These are phyloP conservation scores for Phrynocephalus vlangalii DNA, from an alignment of 2,797 vertebrate genomes.

Conservation along the genomic window DNA sequence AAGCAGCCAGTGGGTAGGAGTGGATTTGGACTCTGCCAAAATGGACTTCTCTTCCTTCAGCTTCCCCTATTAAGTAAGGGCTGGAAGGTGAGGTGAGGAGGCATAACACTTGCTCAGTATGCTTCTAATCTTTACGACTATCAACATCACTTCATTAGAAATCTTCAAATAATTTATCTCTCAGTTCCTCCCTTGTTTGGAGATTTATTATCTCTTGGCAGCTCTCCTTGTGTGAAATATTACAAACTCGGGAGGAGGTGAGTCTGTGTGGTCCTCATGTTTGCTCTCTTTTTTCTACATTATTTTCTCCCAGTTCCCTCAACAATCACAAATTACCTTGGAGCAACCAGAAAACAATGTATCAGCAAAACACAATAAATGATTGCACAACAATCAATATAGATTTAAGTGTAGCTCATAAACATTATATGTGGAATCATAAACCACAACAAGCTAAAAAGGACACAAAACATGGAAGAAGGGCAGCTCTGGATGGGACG, in stretches of 20 bases:
- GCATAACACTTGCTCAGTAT: not conserved
- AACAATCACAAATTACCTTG: slow-evolving; percentile 6
- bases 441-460: slow-evolving; percentile 7
- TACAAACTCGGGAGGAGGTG: not conserved
- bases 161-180: not conserved
- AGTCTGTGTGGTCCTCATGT: not conserved
- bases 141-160: slow-evolving; percentile 5
- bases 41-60: not conserved
- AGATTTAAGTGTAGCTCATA: not conserved
- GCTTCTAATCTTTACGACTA: not conserved
- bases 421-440: slow-evolving; percentile 4
- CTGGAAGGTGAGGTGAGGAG: not conserved
- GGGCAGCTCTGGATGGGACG: not conserved
- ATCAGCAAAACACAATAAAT: slow-evolving; percentile 22
- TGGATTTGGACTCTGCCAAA: not conserved
- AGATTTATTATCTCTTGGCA: not conserved
- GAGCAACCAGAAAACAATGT: slow-evolving; percentile 6
- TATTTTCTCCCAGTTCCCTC: not conserved
- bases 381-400: not conserved
- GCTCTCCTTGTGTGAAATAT: slow-evolving; percentile 9
- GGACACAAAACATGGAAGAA: slow-evolving; percentile 30
- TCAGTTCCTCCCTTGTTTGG: slow-evolving; percentile 22
- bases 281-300: not conserved
- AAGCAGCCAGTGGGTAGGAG: not conserved
- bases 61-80: not conserved